phyloP scores from a whole-genome alignment of 2,113 vertebrate genomes.

The Stegostoma tigrinum region DNA sequence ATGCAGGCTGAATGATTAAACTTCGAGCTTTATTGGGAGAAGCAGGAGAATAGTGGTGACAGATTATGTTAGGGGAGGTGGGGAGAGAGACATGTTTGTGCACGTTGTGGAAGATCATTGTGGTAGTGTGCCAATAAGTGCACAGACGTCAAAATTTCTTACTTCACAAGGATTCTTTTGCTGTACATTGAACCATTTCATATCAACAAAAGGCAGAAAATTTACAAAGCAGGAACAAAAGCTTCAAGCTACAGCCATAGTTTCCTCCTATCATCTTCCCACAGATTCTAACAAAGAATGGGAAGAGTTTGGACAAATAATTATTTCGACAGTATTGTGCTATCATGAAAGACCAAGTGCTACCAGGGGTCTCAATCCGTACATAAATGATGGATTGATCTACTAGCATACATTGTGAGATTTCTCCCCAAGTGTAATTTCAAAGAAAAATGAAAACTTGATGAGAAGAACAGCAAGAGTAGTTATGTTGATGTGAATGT shows the following conservation, averaged over 20 bases:
- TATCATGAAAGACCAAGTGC: background rate
- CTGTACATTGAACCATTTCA: background rate
- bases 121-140: background rate
- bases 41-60: background rate
- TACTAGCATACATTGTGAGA: background rate
- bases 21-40: background rate
- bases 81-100: background rate
- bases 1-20: slow-evolving; percentile 3
- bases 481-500: background rate
- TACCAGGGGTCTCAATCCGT: background rate
- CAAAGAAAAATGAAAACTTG: background rate
- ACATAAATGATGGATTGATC: background rate
- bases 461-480: no score
- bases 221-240: background rate
- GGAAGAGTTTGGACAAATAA: background rate
- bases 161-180: background rate
- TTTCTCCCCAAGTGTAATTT: background rate
- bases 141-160: background rate
- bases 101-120: background rate
- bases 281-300: background rate
- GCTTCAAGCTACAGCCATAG: background rate
- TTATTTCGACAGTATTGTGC: background rate
- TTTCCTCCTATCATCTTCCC: background rate
- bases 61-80: background rate
- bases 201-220: background rate